Evolutionary conservation across 2,797 vertebrate genomes (phyloP), one percentile per base, ranked within the genome.

Genomic region (Pitangus sulphuratus): DNA sequence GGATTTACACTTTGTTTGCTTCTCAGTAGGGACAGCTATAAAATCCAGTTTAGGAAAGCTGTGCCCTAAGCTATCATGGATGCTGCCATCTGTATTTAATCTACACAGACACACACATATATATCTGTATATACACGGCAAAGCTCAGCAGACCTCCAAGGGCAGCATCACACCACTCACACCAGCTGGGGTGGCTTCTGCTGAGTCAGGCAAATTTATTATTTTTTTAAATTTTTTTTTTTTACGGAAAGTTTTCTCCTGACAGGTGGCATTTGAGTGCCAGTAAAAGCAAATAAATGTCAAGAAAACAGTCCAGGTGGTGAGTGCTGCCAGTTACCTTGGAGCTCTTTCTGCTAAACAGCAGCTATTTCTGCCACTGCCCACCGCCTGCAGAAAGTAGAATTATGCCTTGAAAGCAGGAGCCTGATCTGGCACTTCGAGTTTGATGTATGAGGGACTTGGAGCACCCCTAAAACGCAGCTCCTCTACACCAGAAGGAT

Each of bases 211-310:
- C 4, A 42, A 60, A 92, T 77, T 50, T 25, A 11, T 70, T 51
- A 15, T 48, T n/a, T 22, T 56, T 2, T 39, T 18, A 8, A 39
- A 39, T 56, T 28, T 25, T 40, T 58, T 68, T 5, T 68, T 5
- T 77, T 30, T 1, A 84, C 20, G 77, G 89, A 42, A 65, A 84
- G 60, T 86, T 80, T 64, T 94, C 87, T 90, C 56, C 79, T 96
- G 37, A 90, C 96, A 97, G 97, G 93, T 93, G 93, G 86, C 76
- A 42, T 86, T 37, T 82, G 93, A 89, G 85, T 78, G 95, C 94
- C 97, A 97, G 92, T 87, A 81, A 95, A 96, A 95, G 80, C 96
- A 97, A 95, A 95, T 94, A 87, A 97, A 96, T 90, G 87, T 95
- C 94, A 96, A 85, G 92, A 95, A 92, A 96, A 93, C 69, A 91